Percentiles rank a stretch among this genome's conserved stretches.
Conservation (phyloP, 1,140 invertebrate species). For the Saxidomus purpurata region DNA sequence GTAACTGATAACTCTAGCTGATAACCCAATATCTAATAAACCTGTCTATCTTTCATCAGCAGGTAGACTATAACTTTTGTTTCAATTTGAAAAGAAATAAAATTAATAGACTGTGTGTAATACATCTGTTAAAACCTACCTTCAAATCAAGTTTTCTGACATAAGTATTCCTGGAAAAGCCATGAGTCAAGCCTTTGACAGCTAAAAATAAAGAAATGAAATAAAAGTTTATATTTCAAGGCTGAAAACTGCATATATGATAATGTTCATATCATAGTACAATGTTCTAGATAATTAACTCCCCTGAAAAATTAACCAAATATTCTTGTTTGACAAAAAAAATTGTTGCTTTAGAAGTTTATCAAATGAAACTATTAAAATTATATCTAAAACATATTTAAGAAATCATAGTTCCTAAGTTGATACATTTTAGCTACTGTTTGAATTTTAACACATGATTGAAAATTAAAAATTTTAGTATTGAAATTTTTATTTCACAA, state of each 20-base stretch:
- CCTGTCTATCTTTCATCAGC: too few relatives aligned
- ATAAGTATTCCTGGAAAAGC: conserved; percentile 80
- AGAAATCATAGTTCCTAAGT: not conserved
- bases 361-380: not conserved
- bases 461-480: not conserved
- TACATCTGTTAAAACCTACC: conserved; percentile 73
- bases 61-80: too few relatives aligned
- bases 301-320: not conserved
- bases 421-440: not conserved
- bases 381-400: not conserved
- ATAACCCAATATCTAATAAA: too few relatives aligned
- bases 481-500: not conserved
- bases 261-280: not conserved
- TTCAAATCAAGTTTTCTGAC: conserved; percentile 83
- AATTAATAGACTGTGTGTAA: too few relatives aligned
- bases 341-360: not conserved
- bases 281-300: conserved; percentile 50
- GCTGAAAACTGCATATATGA: not conserved
- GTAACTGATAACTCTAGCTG: too few relatives aligned
- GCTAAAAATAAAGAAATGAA: conserved; percentile 73
- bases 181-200: conserved; percentile 80
- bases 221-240: not conserved
- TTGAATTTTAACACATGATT: not conserved
- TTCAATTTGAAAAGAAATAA: too few relatives aligned
- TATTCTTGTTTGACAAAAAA: not conserved